These are phyloP conservation scores for Pseudopodoces humilis DNA, from an alignment of 2,113 vertebrate genomes.

Conservation along the genomic window DNA sequence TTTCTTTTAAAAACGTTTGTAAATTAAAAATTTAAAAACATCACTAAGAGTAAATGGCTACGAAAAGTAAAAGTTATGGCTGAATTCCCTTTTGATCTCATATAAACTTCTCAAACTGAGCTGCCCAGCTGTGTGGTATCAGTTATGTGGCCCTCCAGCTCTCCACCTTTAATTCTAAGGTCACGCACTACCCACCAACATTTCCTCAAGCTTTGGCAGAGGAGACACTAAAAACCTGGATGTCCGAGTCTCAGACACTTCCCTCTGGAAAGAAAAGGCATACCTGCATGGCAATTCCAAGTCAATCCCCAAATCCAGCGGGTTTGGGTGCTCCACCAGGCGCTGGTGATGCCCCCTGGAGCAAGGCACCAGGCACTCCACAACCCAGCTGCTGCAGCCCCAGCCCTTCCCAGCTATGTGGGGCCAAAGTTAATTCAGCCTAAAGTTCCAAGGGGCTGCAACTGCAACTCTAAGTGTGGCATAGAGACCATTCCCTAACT, in stretches of 20 bases:
- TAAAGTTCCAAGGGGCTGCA: not conserved
- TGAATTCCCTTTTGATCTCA: conserved; percentile 65
- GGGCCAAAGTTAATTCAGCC: not conserved
- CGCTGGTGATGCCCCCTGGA: accelerated
- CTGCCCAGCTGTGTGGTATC: not conserved
- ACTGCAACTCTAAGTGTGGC: accelerated
- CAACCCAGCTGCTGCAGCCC: not conserved
- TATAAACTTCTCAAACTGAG: not conserved
- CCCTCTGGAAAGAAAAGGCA: not conserved
- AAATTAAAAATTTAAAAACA: conserved; percentile 68
- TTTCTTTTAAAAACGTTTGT: conserved; percentile 59
- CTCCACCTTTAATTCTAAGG: not conserved
- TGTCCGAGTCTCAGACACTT: not conserved
- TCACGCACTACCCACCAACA: not conserved
- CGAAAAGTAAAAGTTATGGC: conserved; percentile 67
- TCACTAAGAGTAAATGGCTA: conserved; percentile 63
- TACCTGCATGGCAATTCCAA: not conserved
- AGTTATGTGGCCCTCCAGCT: not conserved
- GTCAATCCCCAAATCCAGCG: not conserved
- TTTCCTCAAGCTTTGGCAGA: not conserved
- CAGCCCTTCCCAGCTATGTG: not conserved
- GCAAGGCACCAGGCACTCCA: not conserved
- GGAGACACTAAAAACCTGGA: not conserved
- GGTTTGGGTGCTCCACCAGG: not conserved
- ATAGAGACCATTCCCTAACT: not conserved